Percentiles rank a stretch among this genome's conserved stretches.
phyloP scores from a whole-genome alignment of 2,888 invertebrate genomes.

The Pocota personata region DNA sequence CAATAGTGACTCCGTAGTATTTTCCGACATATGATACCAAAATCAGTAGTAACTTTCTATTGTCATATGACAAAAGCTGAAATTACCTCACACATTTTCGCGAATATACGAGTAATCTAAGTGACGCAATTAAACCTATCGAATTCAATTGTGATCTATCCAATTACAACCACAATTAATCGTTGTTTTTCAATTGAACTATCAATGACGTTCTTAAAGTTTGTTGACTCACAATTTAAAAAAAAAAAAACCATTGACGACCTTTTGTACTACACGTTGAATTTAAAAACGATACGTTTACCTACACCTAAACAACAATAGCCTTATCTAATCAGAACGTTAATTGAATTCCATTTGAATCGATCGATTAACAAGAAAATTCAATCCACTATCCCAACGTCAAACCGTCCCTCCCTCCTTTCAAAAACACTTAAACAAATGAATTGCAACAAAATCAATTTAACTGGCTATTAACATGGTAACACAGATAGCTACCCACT shows the following conservation, averaged over 20 bases:
- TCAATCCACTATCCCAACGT: conserved; percentile 1
- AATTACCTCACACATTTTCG: conserved; percentile 1
- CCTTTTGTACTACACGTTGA: not conserved
- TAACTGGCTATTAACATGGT: conserved; percentile 54
- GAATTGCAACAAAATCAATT: conserved; percentile 62
- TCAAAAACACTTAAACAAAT: conserved; percentile 31
- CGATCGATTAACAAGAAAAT: conserved; percentile 47
- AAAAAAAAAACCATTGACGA: not conserved
- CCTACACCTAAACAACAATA: not conserved
- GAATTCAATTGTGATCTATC: conserved; percentile 3
- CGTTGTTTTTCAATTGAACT: conserved; percentile 25
- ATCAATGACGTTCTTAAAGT: conserved; percentile 47
- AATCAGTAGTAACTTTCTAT: not conserved
- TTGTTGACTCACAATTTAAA: conserved; percentile 31
- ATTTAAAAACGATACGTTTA: not conserved
- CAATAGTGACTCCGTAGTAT: not conserved
- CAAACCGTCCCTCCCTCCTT: not conserved
- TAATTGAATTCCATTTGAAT: conserved; percentile 56
- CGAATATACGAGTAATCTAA: conserved; percentile 1
- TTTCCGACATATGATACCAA: not conserved
- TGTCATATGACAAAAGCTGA: not conserved
- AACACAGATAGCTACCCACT: conserved; percentile 28
- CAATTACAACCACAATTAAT: conserved; percentile 46
- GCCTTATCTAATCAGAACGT: conserved; percentile 57
- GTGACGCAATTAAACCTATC: conserved; percentile 37